A percentile compares a stretch with the other conserved stretches of the same genome.
phyloP scores from a whole-genome alignment of 2,888 invertebrate species.

The Argyresthia goedartella region DNA sequence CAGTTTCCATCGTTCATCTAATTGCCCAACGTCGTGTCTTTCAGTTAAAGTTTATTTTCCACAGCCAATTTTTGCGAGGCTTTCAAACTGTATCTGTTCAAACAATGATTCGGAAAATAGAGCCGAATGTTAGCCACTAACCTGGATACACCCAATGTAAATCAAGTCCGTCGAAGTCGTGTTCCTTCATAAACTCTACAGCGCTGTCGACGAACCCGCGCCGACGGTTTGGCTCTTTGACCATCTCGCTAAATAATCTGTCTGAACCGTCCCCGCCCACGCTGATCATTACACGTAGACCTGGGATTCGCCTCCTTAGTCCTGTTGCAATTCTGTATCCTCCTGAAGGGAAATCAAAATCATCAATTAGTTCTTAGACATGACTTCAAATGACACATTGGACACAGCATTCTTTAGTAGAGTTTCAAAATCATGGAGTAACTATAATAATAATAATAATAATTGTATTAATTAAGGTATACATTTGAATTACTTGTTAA shows the following conservation, averaged over 20 bases:
- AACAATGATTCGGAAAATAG: too few relatives aligned
- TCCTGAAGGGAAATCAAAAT: conserved; percentile 44
- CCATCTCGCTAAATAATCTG: conserved; percentile 73
- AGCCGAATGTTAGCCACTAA: conserved; percentile 15
- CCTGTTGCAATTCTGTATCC: conserved; percentile 80
- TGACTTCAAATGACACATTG: too few relatives aligned
- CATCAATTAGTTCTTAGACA: too few relatives aligned
- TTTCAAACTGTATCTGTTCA: neutral
- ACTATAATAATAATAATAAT: too few relatives aligned
- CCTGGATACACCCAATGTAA: conserved; percentile 84
- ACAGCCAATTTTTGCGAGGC: neutral
- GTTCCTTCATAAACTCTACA: conserved; percentile 73
- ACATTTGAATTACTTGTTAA: too few relatives aligned
- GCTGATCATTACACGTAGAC: conserved; percentile 78
- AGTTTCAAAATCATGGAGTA: too few relatives aligned
- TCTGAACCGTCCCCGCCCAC: conserved; percentile 78
- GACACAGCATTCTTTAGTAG: too few relatives aligned
- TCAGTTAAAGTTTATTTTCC: neutral
- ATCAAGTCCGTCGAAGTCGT: conserved; percentile 86
- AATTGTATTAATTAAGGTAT: too few relatives aligned
- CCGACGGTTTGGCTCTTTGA: conserved; percentile 63
- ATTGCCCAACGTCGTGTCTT: neutral
- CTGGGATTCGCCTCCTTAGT: conserved; percentile 75
- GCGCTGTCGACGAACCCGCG: conserved; percentile 75
- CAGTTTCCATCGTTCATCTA: too few relatives aligned